phyloP scores from a whole-genome alignment of 2,888 invertebrate species.

The Erebia ligea region DNA sequence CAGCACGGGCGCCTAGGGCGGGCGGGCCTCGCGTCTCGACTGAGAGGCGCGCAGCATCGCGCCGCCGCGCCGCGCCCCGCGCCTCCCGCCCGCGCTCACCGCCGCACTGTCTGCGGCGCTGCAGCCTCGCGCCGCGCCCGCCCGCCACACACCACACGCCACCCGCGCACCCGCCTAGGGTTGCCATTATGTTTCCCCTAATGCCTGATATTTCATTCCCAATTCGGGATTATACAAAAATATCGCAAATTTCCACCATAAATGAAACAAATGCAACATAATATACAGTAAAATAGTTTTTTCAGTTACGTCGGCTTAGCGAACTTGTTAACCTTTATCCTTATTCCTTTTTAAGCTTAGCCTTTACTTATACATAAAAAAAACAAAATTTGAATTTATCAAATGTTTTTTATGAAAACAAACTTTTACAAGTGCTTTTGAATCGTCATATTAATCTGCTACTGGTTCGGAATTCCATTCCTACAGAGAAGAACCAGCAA shows the following conservation, averaged over 20 bases:
- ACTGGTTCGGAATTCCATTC: no score
- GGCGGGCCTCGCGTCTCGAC: conserved; percentile 85
- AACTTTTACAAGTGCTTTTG: no score
- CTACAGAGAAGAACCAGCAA: no score
- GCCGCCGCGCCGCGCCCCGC: conserved; percentile 82
- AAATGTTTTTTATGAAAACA: no score
- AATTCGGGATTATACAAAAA: conserved; percentile 3
- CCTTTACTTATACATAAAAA: no score
- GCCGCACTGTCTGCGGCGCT: conserved; percentile 73
- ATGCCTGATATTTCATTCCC: conserved; percentile 2
- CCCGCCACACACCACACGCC: conserved; percentile 46
- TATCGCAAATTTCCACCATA: background rate
- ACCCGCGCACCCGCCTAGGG: conserved; percentile 43
- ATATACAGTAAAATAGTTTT: background rate
- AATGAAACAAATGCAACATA: no score
- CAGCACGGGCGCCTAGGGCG: conserved; percentile 80
- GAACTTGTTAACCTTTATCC: background rate
- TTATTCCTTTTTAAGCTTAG: background rate
- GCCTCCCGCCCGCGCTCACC: conserved; percentile 57
- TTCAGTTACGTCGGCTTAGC: background rate
- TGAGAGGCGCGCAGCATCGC: conserved; percentile 86
- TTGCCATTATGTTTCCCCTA: conserved; percentile 11
- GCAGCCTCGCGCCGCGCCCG: conserved; percentile 67
- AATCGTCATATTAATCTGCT: no score
- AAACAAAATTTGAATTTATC: no score